A percentile compares a stretch with the other conserved stretches of the same genome.
Conservation (phyloP, 2,797 vertebrate species). For the Parauchenoglanis ngamensis region DNA sequence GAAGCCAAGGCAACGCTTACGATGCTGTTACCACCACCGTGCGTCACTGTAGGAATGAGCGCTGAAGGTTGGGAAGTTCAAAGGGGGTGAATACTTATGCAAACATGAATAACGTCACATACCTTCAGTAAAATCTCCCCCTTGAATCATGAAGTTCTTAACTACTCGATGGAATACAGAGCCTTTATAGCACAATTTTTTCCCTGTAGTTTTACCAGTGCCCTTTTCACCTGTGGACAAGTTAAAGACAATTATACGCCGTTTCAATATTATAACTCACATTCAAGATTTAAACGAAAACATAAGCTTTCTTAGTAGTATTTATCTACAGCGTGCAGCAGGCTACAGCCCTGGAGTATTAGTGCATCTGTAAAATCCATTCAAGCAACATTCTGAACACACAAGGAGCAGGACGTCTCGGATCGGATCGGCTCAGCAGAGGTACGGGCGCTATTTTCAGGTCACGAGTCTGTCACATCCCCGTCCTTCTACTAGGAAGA, state of each 20-base stretch:
- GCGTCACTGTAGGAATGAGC: not conserved
- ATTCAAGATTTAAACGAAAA: not conserved
- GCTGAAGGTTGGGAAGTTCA: not conserved
- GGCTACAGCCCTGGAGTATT: not conserved
- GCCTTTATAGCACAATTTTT: constrained; percentile 97
- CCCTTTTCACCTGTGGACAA: constrained; percentile 87
- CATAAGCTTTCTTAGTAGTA: not conserved
- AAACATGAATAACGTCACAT: constrained; percentile 37
- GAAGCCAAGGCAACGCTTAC: not conserved
- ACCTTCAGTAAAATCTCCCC: constrained; percentile 99
- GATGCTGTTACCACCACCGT: not conserved
- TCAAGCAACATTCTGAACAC: not conserved
- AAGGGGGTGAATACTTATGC: not conserved
- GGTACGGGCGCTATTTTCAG: not conserved
- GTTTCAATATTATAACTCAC: not conserved
- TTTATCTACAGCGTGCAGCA: not conserved
- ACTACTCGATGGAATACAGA: constrained; percentile 98
- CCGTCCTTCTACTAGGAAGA: not conserved
- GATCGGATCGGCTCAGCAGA: not conserved
- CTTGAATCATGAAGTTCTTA: constrained; percentile 99
- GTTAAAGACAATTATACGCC: not conserved
- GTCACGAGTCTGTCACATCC: not conserved
- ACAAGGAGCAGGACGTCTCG: not conserved
- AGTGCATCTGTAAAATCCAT: not conserved
- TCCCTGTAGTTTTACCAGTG: constrained; percentile 92